Evolutionary conservation across 2,888 invertebrate genomes (phyloP).

Genomic region (Epistrophe grossulariae): DNA sequence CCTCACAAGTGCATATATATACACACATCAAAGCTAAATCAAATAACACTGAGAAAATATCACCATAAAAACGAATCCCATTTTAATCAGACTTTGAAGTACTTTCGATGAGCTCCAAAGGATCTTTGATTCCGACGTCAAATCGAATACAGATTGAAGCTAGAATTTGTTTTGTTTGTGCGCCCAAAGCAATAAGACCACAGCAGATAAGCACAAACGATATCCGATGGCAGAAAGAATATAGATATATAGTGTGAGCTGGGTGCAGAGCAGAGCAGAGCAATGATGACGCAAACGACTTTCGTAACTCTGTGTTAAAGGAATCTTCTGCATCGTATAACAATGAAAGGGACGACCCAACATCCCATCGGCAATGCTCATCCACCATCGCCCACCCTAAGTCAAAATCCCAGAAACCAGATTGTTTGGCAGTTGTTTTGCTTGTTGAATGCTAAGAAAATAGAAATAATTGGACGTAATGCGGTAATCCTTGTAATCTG

Average conservation of each 20-base stretch:
- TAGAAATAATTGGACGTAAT: slow-evolving; percentile 78
- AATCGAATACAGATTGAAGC: slow-evolving; percentile 71
- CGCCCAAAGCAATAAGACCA: slow-evolving; percentile 70
- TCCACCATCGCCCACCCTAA: not conserved
- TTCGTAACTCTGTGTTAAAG: slow-evolving; percentile 49
- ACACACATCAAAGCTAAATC: slow-evolving; percentile 52
- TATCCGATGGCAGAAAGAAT: slow-evolving; percentile 37
- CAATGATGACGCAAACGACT: slow-evolving; percentile 67
- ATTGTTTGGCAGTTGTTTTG: slow-evolving; percentile 76
- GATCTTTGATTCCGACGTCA: slow-evolving; percentile 74
- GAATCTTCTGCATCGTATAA: slow-evolving; percentile 62
- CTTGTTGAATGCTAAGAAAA: slow-evolving; percentile 77
- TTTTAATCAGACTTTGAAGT: slow-evolving; percentile 75
- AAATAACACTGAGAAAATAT: slow-evolving; percentile 70
- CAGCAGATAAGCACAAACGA: slow-evolving; percentile 58
- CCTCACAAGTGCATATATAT: slow-evolving; percentile 20
- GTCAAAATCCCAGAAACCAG: slow-evolving; percentile 63
- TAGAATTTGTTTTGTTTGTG: slow-evolving; percentile 73
- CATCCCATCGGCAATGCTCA: not conserved
- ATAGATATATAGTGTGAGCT: not conserved
- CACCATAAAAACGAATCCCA: slow-evolving; percentile 73
- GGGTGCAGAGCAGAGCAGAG: slow-evolving; percentile 35
- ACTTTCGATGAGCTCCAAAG: slow-evolving; percentile 74
- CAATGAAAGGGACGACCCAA: slow-evolving; percentile 48
- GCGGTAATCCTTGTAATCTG: slow-evolving; percentile 78